Percentiles rank a stretch among this genome's conserved stretches.
phyloP scores from a whole-genome alignment of 2,113 vertebrate species.

The Poeciliopsis occidentalis region DNA sequence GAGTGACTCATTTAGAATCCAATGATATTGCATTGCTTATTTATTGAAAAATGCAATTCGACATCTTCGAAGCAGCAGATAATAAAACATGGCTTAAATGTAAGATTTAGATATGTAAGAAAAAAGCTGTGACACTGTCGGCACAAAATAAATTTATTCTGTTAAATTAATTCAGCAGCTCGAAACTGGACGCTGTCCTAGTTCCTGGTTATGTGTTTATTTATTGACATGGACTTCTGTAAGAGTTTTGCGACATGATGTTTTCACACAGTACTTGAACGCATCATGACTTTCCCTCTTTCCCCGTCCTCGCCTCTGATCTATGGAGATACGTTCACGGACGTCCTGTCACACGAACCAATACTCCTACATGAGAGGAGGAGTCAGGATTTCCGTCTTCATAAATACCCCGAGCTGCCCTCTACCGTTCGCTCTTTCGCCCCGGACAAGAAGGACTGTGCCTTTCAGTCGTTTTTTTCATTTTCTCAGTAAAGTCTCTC shows the following conservation, averaged over 20 bases:
- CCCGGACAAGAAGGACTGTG: neutral
- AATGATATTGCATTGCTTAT: neutral
- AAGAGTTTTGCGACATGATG: neutral
- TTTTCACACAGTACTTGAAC: conserved; percentile 27
- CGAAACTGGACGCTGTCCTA: too few relatives aligned
- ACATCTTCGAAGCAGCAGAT: neutral
- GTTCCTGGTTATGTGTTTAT: too few relatives aligned
- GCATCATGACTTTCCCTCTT: conserved; percentile 60
- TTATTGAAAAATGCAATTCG: neutral
- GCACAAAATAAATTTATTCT: too few relatives aligned
- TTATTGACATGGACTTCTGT: neutral
- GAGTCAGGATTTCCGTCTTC: conserved; percentile 10
- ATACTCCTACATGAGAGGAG: conserved; percentile 61
- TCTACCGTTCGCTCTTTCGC: conserved; percentile 32
- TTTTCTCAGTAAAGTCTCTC: neutral
- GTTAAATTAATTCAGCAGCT: too few relatives aligned
- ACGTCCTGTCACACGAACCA: conserved; percentile 61
- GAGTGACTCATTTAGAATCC: neutral
- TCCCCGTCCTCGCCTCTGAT: conserved; percentile 37
- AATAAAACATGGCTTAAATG: neutral
- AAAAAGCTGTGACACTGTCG: too few relatives aligned
- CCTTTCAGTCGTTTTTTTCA: neutral
- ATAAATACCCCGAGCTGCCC: conserved; percentile 62
- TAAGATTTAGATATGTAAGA: too few relatives aligned
- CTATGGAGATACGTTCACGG: conserved; percentile 45